Evolutionary conservation across 2,113 vertebrate species (phyloP).

Genomic region (Phocoena sinus): DNA sequence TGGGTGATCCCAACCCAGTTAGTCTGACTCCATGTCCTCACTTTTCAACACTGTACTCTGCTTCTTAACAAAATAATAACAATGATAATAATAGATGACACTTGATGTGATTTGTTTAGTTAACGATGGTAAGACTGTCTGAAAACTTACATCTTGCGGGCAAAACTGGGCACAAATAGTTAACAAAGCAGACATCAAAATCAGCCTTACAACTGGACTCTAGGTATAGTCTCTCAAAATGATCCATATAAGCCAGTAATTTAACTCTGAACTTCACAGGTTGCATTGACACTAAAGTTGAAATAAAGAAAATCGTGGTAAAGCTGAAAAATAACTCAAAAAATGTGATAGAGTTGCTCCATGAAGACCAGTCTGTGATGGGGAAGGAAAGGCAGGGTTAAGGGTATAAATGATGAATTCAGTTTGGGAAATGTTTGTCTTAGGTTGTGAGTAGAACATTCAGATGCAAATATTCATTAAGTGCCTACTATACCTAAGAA

Average conservation of each 20-base stretch:
- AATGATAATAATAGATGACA: not conserved
- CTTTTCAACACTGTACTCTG: not conserved
- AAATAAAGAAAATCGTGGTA: too few relatives aligned
- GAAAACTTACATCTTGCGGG: not conserved
- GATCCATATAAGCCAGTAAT: not conserved
- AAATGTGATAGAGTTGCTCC: not conserved
- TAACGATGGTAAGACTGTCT: not conserved
- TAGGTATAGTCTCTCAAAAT: not conserved
- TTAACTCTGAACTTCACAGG: not conserved
- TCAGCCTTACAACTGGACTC: not conserved
- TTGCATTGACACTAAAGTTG: not conserved
- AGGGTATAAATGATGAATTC: not conserved
- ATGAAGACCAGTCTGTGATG: not conserved
- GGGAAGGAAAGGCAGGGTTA: not conserved
- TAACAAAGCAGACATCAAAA: not conserved
- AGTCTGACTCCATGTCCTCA: not conserved
- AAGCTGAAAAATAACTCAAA: not conserved
- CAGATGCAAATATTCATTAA: not conserved
- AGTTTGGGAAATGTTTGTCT: not conserved
- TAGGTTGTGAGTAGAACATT: not conserved
- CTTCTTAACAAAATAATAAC: not conserved
- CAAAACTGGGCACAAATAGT: not conserved
- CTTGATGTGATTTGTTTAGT: not conserved
- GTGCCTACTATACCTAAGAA: not conserved
- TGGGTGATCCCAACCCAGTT: not conserved